Base-by-base conservation (phyloP, 2,888 invertebrate genomes). In the Lycocerus yunnanus region DNA sequence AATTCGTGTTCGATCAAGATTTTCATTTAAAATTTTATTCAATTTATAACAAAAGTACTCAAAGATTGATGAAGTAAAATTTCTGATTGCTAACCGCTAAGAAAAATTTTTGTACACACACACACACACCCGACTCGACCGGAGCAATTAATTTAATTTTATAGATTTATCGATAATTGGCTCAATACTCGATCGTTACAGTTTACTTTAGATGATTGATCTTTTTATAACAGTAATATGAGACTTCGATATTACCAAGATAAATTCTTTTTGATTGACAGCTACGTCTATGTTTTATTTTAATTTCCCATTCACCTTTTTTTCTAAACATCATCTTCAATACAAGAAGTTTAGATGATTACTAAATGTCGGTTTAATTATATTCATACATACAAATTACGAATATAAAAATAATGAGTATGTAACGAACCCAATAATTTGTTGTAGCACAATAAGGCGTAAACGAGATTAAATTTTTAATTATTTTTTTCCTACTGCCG, bases 211-310 rank as follows among this genome's bases (percentile, higher is more conserved):
- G 65, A 58, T 69, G 60, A 71, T 74, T 73, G 72, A 66, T 67
- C 66, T 67, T 75, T 73, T 72, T 69, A 71, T 71, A 67, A 63
- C 74, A 66, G 78, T 79, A 78, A 78, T 72, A 74, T 70, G 71
- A 74, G 78, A 74, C 77, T 77, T 79, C 77, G 78, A 77, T 78
- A 69, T 72, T 66, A 13, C 65, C 14, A 24, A 71, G 79, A 79
- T 79, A 79, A 79, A 71, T 73, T 75, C 73, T 70, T 61, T 72
- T 73, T 79, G 79, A 79, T 77, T 78, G 79, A 76, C 79, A 69
- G 71, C 71, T 66, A 58, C 69, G 66, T 70, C 72, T 70, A 73
- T 59, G 24, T 63, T 72, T 43, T 69, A 71, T 72, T 72, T 78
- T 72, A 76, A 66, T 77, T 73, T 73, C 65, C 69, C 72, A 60